Conservation (phyloP, 2,888 invertebrate species). For the Rhimphoctona megacephalus region DNA sequence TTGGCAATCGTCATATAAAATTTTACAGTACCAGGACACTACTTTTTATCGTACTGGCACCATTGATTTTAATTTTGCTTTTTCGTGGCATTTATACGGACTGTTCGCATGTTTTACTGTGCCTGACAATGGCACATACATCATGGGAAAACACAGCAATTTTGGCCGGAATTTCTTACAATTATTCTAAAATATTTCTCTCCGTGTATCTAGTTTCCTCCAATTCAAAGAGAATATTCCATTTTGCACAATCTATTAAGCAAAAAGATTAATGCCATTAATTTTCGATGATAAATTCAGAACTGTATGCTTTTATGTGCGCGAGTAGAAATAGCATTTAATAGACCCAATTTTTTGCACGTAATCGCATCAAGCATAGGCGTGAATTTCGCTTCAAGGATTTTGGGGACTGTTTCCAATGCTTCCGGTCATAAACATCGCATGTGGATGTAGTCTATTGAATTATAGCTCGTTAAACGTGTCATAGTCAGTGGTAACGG, state of each 20-base stretch:
- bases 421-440: constrained; percentile 35
- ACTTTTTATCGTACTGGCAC: too few species aligned
- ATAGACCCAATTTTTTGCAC: constrained; percentile 38
- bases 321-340: constrained; percentile 40
- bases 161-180: too few species aligned
- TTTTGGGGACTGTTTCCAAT: constrained; percentile 46
- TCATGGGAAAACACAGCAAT: too few species aligned
- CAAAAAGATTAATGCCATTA: background rate
- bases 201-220: background rate
- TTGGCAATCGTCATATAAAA: too few species aligned
- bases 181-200: too few species aligned
- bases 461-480: constrained; percentile 67
- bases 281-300: background rate
- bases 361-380: constrained; percentile 45
- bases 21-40: too few species aligned
- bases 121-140: too few species aligned
- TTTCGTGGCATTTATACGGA: too few species aligned
- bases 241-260: too few species aligned
- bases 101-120: too few species aligned
- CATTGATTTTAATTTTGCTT: too few species aligned
- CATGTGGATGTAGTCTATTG: constrained; percentile 59
- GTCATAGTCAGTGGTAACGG: constrained; percentile 60
- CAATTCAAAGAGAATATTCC: background rate
- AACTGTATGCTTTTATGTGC: background rate
- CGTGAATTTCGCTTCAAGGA: constrained; percentile 61